Evolutionary conservation across 1,140 invertebrate genomes (phyloP), one percentile per base, ranked within the genome.

Genomic region (Triops cancriformis): DNA sequence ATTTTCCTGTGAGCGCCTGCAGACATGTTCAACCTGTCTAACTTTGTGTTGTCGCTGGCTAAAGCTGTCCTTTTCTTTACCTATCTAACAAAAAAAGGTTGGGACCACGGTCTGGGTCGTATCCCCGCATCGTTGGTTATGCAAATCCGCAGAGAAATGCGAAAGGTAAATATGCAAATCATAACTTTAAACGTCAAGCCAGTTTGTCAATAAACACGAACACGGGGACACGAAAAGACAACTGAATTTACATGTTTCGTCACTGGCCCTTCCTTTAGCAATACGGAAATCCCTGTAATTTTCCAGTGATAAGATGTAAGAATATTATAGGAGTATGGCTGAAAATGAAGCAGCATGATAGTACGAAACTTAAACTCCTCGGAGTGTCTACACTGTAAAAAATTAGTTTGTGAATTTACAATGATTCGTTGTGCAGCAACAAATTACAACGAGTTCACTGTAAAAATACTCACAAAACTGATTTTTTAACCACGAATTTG

Each of bases 81-180:
- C 31, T 37, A 37, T 37, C 2, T 37, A 37, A 2, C 2, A 37
- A 64, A 64, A 64, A 23, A n/a, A n/a, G n/a, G n/a, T n/a, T n/a
- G n/a, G n/a, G n/a, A n/a, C n/a, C n/a, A n/a, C n/a, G n/a, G 51
- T 9, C 51, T 64, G 7, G 51, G 51, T 14, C 14, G 23, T 23
- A 64, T 64, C 6, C 18, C 51, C 51, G 18, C 51, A 64, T 64
- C 14, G 51, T 23, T 64, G 18, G 18, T 18, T 64, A 64, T 64
- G 51, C 51, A 64, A 64, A 64, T 64, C 51, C 51, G 6, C 51
- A 64, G 18, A 64, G 51, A 64, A 23, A 64, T 64, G 51, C 51
- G n/a, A 9, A 64, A 14, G 51, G 51, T 64, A 64, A 64, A 64
- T 64, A 64, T 64, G 51, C 51, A 64, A 64, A 64, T 64, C 51